Evolutionary conservation across 2,797 vertebrate species (phyloP).

Genomic region (Tokudaia muenninki): DNA sequence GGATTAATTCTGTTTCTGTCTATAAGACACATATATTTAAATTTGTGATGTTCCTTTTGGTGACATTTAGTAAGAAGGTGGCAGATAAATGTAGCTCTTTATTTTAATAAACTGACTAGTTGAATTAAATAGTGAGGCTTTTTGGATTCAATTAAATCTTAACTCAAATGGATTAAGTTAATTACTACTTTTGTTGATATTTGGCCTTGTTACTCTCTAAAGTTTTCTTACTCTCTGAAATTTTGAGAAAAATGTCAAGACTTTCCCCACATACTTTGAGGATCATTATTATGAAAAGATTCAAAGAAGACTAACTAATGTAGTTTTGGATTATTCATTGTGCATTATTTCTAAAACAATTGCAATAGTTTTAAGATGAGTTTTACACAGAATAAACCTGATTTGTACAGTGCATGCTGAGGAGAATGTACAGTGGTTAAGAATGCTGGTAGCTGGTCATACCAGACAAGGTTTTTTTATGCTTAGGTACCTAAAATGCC

Average conservation of each 20-base stretch:
- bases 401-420: not conserved
- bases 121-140: slow-evolving; percentile 46
- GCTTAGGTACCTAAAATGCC: not conserved
- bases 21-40: slow-evolving; percentile 58
- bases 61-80: slow-evolving; percentile 63
- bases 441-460: not conserved
- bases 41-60: slow-evolving; percentile 49
- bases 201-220: not conserved
- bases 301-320: not conserved
- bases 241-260: slow-evolving; percentile 10
- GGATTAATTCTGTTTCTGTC: slow-evolving; percentile 35
- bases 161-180: slow-evolving; percentile 51
- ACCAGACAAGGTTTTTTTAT: not conserved
- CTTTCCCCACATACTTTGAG: not conserved
- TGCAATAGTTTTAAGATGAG: not conserved
- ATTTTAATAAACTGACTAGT: slow-evolving; percentile 35
- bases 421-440: no score
- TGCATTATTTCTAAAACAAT: not conserved
- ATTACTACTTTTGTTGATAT: slow-evolving; percentile 45
- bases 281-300: not conserved
- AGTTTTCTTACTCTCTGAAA: slow-evolving; percentile 24
- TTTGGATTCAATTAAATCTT: slow-evolving; percentile 67
- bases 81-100: slow-evolving; percentile 60
- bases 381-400: not conserved
- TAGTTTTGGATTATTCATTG: not conserved